Conservation (phyloP, 2,888 invertebrate species). For the Rotaria sp. region DNA sequence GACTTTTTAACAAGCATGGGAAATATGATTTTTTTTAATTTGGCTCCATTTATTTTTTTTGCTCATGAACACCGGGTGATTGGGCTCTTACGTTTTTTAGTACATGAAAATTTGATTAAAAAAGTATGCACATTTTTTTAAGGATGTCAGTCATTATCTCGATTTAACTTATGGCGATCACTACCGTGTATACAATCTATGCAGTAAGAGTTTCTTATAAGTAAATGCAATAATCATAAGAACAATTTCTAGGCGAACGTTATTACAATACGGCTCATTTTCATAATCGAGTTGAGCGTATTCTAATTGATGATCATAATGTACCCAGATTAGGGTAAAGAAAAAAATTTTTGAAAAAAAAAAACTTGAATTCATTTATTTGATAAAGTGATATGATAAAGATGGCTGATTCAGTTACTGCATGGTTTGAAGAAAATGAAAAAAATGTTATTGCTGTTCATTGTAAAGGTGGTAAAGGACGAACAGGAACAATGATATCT, state of each 20-base stretch:
- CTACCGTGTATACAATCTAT: constrained; percentile 58
- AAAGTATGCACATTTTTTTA: constrained; percentile 34
- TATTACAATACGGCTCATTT: constrained; percentile 56
- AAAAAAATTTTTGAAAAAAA: not conserved
- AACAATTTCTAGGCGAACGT: constrained; percentile 53
- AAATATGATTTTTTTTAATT: not conserved
- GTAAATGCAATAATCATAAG: not conserved
- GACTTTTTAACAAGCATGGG: not conserved
- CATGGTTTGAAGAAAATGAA: constrained; percentile 55
- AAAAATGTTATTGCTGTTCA: constrained; percentile 58
- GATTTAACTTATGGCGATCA: constrained; percentile 56
- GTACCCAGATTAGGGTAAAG: constrained; percentile 56
- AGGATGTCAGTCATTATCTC: constrained; percentile 58
- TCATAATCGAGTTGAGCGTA: constrained; percentile 55
- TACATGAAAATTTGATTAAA: not conserved
- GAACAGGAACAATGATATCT: constrained; percentile 59
- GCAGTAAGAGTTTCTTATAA: constrained; percentile 52
- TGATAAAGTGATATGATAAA: constrained; percentile 55
- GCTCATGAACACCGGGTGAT: not conserved
- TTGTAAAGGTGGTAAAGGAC: constrained; percentile 59
- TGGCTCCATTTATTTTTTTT: not conserved
- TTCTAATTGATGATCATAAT: constrained; percentile 59
- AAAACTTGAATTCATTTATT: not conserved
- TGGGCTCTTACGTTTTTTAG: not conserved
- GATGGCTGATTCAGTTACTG: constrained; percentile 54